Conservation (phyloP, 2,113 vertebrate genomes). For the Oryctolagus cuniculus region mOryCun1.1 NC_091432.1:69923001-69923500, state of each 20-base stretch:
- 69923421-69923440: not conserved
- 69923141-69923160: not conserved
- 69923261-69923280: too few species aligned
- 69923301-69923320: not conserved
- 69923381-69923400: not conserved
- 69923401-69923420: not conserved
- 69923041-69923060: not conserved
- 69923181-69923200: not conserved
- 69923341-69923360: not conserved
- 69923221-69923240: not conserved
- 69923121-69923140: not conserved
- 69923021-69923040: slow-evolving; percentile 26
- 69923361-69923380: too few species aligned
- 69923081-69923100: not conserved
- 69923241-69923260: rapidly evolving
- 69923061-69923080: not conserved
- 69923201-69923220: not conserved
- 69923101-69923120: rapidly evolving
- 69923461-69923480: slow-evolving; percentile 49
- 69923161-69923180: not conserved
- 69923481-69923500: not conserved
- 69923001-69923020: slow-evolving; percentile 38
- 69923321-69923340: not conserved
- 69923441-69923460: slow-evolving; percentile 56
- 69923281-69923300: rapidly evolving